phyloP scores from a whole-genome alignment of 2,113 vertebrate genomes.

The Phrynosoma platyrhinos region DNA sequence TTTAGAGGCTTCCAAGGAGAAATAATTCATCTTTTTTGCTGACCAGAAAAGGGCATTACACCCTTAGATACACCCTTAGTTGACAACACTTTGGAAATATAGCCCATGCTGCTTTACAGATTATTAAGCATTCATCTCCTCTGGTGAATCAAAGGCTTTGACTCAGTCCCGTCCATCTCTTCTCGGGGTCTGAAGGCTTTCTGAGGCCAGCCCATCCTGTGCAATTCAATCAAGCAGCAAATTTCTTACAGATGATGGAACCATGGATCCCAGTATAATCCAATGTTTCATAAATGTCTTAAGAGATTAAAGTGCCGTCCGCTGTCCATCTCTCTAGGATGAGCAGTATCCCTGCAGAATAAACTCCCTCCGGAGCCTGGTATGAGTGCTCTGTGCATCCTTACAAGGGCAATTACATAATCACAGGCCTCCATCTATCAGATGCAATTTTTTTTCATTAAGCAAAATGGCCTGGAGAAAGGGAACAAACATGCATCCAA shows the following conservation, averaged over 20 bases:
- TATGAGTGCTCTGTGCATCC: constrained; percentile 50
- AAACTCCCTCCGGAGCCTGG: constrained; percentile 61
- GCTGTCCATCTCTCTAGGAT: constrained; percentile 62
- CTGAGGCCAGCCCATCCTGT: not conserved
- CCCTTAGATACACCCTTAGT: no score
- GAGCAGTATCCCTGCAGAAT: constrained; percentile 61
- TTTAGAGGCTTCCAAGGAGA: no score
- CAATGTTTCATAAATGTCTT: constrained; percentile 72
- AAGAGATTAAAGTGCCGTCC: constrained; percentile 67
- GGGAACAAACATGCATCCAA: constrained; percentile 3
- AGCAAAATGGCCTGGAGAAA: constrained; percentile 32
- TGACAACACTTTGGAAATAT: no score
- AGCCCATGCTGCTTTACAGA: no score
- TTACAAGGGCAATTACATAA: constrained; percentile 68
- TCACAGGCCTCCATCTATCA: constrained; percentile 54
- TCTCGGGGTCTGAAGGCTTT: constrained; percentile 39
- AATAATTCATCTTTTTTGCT: no score
- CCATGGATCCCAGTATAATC: constrained; percentile 58
- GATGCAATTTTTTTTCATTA: constrained; percentile 52
- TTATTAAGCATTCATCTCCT: constrained; percentile 8
- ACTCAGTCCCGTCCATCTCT: constrained; percentile 34
- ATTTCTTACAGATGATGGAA: constrained; percentile 66
- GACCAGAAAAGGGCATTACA: no score
- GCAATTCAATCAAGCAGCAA: constrained; percentile 57
- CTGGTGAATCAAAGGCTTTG: constrained; percentile 42